These are phyloP conservation scores for Zaprionus taronus DNA, from an alignment of 1,140 invertebrate genomes.

Conservation along the genomic window DNA sequence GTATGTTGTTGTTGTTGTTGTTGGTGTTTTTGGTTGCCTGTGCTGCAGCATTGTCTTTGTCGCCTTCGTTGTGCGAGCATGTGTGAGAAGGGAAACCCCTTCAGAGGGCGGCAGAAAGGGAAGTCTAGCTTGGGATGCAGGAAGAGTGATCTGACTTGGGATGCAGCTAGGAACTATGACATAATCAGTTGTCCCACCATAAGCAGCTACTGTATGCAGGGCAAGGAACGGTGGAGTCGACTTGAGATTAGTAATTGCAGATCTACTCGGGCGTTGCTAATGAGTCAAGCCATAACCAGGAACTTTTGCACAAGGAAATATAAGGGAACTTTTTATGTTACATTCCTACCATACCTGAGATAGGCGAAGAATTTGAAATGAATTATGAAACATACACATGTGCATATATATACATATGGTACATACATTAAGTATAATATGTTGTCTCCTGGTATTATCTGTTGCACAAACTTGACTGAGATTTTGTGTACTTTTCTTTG, in stretches of 20 bases:
- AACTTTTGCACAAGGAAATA: too few species aligned
- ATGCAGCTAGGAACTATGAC: conserved; percentile 25
- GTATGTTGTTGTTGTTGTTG: conserved; percentile 19
- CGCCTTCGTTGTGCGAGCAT: conserved; percentile 65
- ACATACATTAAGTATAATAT: too few species aligned
- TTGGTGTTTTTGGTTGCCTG: conserved; percentile 23
- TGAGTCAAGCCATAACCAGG: not conserved
- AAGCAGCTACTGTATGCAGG: conserved; percentile 29
- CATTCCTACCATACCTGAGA: not conserved
- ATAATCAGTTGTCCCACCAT: conserved; percentile 39
- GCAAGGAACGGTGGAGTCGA: not conserved
- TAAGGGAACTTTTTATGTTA: too few species aligned
- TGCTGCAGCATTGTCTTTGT: conserved; percentile 33
- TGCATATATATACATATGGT: too few species aligned
- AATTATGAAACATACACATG: not conserved
- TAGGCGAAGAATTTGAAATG: not conserved
- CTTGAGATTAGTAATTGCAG: not conserved
- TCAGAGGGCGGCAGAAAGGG: not conserved
- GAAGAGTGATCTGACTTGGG: not conserved
- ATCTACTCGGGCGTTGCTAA: not conserved
- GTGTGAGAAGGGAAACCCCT: conserved; percentile 39
- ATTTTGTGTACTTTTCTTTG: too few species aligned
- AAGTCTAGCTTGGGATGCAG: not conserved
- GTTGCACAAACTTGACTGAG: too few species aligned
- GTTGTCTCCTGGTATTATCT: too few species aligned